Evolutionary conservation across 2,888 invertebrate species (phyloP).

Genomic region (Drosophila engyochracea): DNA sequence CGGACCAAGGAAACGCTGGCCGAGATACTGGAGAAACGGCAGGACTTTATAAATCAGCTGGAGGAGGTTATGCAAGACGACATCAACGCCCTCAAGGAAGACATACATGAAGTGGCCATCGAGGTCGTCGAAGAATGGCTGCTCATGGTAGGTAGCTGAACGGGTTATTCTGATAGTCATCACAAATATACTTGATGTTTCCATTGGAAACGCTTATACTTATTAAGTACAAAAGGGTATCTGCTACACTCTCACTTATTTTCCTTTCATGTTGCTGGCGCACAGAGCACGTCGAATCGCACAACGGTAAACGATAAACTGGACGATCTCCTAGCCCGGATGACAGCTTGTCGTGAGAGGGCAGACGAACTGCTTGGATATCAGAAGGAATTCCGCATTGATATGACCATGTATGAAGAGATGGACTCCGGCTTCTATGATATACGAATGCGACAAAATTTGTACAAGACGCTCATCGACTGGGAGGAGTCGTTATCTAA

Average conservation of each 20-base stretch:
- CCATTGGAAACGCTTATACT: background rate
- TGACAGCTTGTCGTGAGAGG: slow-evolving; percentile 88
- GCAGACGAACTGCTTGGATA: slow-evolving; percentile 92
- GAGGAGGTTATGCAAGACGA: slow-evolving; percentile 92
- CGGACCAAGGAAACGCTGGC: slow-evolving; percentile 88
- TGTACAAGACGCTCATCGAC: slow-evolving; percentile 92
- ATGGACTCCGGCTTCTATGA: slow-evolving; percentile 93
- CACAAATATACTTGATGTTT: background rate
- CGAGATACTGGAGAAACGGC: slow-evolving; percentile 88
- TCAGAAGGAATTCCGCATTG: slow-evolving; percentile 95
- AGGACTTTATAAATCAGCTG: slow-evolving; percentile 89
- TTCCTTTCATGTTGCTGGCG: background rate
- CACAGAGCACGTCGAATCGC: slow-evolving; percentile 90
- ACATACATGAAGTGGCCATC: slow-evolving; percentile 90
- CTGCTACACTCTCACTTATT: background rate
- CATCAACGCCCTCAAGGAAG: slow-evolving; percentile 90
- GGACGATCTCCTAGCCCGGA: slow-evolving; percentile 88
- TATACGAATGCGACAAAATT: slow-evolving; percentile 91
- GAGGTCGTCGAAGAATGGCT: slow-evolving; percentile 87
- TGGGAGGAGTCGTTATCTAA: slow-evolving; percentile 89
- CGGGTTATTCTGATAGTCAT: background rate
- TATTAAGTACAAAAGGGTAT: background rate
- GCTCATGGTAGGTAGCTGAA: slow-evolving; percentile 73
- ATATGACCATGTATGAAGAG: slow-evolving; percentile 92
- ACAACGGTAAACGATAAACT: slow-evolving; percentile 89